Evolutionary conservation across 2,888 invertebrate species (phyloP).

Genomic region (Hybos culiciformis): DNA sequence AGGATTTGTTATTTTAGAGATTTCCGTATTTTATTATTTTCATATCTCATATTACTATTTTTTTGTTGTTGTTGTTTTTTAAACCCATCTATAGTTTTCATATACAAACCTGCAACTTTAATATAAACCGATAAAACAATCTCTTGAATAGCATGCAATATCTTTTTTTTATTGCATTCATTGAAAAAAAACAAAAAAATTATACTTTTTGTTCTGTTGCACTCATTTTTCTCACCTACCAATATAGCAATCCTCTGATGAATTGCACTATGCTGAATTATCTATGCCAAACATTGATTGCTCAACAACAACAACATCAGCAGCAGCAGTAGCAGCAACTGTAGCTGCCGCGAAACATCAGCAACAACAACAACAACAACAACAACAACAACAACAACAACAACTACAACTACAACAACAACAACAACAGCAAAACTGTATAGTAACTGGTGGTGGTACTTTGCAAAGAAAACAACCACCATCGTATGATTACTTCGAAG

Average conservation of each 20-base stretch:
- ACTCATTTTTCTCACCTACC: background rate
- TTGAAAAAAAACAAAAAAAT: no score
- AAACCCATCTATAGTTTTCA: background rate
- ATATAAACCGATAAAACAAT: no score
- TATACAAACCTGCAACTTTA: no score
- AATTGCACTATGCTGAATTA: conserved; percentile 35
- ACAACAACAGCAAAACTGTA: conserved; percentile 6
- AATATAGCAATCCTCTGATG: conserved; percentile 18
- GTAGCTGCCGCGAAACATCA: conserved; percentile 12
- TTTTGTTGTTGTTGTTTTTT: background rate
- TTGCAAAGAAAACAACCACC: conserved; percentile 21
- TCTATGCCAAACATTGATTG: conserved; percentile 22
- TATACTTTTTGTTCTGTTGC: background rate
- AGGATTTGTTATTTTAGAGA: no score
- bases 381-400: no score
- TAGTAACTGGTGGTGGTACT: conserved; percentile 6
- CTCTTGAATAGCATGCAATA: no score
- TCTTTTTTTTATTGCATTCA: no score
- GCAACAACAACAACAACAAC: conserved; percentile 17
- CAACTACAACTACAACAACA: conserved; percentile 13
- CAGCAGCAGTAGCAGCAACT: no score
- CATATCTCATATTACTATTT: background rate
- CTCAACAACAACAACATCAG: no score
- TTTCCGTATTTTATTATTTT: no score
- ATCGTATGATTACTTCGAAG: conserved; percentile 40